phyloP scores from a whole-genome alignment of 2,888 invertebrate species.

The Acanthosepion pharaonis region DNA sequence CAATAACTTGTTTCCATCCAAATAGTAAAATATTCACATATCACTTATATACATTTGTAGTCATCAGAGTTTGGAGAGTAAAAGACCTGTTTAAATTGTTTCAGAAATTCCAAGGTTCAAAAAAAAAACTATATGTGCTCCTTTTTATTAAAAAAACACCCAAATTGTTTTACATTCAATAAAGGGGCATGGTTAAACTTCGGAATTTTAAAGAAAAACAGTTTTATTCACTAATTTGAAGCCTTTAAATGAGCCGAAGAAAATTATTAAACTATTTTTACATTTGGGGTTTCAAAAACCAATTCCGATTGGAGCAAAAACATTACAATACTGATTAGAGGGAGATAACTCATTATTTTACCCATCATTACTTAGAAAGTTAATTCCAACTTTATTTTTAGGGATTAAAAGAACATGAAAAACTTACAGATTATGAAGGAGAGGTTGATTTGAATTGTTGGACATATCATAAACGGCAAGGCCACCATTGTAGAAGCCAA shows the following conservation, averaged over 20 bases:
- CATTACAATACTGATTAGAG: too few species aligned
- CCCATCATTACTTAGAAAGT: too few species aligned
- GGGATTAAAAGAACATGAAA: neutral
- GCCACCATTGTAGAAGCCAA: constrained; percentile 73
- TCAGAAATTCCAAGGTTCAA: too few species aligned
- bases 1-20: too few species aligned
- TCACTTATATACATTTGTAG: neutral
- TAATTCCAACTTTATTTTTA: neutral
- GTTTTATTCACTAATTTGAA: neutral
- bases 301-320: too few species aligned
- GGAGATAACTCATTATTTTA: too few species aligned
- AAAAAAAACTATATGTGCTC: too few species aligned
- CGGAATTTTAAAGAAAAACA: too few species aligned
- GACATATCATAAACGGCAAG: constrained; percentile 74
- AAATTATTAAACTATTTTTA: neutral
- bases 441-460: constrained; percentile 66
- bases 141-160: neutral
- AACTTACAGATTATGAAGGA: constrained; percentile 73
- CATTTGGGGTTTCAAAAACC: too few species aligned
- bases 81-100: too few species aligned
- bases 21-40: neutral
- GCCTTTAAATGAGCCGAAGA: neutral
- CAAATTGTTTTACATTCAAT: neutral
- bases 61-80: too few species aligned
- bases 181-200: neutral